Percentiles rank a stretch among this genome's conserved stretches.
phyloP scores from a whole-genome alignment of 30 jellyfish, hydroid and myxozoan genomes.

The Sanderia malayensis region DNA sequence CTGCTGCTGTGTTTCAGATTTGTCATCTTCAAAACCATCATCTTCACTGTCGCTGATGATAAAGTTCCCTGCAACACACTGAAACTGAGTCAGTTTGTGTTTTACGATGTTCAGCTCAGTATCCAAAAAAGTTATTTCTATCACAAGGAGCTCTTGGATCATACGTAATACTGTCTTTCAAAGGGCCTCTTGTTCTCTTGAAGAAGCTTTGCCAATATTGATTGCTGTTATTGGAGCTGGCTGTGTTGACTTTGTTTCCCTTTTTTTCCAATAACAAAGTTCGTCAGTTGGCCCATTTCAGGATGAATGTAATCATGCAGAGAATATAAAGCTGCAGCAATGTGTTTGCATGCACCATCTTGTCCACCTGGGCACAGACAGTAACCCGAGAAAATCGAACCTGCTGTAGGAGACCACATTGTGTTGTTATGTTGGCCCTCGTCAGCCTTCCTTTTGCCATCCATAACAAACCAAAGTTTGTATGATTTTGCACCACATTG shows the following conservation, averaged over 20 bases:
- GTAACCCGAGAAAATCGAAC: constrained; percentile 37
- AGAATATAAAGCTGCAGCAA: constrained; percentile 57
- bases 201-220: constrained; percentile 53
- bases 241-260: constrained; percentile 43
- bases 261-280: constrained; percentile 48
- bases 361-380: constrained; percentile 60
- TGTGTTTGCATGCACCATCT: constrained; percentile 63
- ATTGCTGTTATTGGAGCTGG: constrained; percentile 55
- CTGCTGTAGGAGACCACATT: constrained; percentile 61
- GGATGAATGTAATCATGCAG: constrained; percentile 61
- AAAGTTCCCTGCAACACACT: constrained; percentile 55
- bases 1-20: constrained; percentile 35
- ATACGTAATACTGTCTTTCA: constrained; percentile 25
- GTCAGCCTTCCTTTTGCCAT: constrained; percentile 33
- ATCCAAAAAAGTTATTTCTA: constrained; percentile 39
- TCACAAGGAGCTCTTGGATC: constrained; percentile 51
- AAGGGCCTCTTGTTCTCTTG: constrained; percentile 45
- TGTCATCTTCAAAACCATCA: constrained; percentile 45
- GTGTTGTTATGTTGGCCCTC: constrained; percentile 36
- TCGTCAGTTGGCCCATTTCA: constrained; percentile 54
- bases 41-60: constrained; percentile 55
- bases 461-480: constrained; percentile 43
- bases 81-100: constrained; percentile 45
- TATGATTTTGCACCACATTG: constrained; percentile 45
- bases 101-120: constrained; percentile 40